A percentile compares a stretch with the other conserved stretches of the same genome.
Evolutionary conservation across 2,888 invertebrate genomes (phyloP).

Genomic region (Therioaphis trifolii): DNA sequence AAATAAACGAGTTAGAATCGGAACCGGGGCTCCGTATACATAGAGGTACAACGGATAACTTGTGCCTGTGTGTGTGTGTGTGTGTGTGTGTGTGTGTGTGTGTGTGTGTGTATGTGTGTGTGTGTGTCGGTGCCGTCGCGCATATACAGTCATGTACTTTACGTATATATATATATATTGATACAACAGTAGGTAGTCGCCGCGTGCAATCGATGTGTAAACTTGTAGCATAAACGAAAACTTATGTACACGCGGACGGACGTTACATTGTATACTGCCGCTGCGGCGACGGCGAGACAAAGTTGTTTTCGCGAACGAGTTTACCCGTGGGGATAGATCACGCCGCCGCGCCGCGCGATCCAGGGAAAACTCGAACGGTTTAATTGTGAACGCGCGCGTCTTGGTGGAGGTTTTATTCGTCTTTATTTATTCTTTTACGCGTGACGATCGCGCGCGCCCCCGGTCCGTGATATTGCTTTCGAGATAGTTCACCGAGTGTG

Average conservation of each 20-base stretch:
- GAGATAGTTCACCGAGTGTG: too few species aligned
- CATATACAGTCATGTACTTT: too few species aligned
- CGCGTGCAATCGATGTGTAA: constrained; percentile 20
- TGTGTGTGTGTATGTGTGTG: not conserved
- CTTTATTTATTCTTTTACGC: not conserved
- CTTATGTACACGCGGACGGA: not conserved
- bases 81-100: not conserved
- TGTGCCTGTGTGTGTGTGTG: too few species aligned
- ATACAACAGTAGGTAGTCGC: too few species aligned
- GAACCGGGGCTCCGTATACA: too few species aligned
- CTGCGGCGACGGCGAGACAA: too few species aligned
- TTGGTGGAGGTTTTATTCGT: too few species aligned
- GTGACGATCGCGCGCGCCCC: not conserved
- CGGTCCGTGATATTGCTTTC: too few species aligned
- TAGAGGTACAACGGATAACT: too few species aligned
- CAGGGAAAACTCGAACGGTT: constrained; percentile 17
- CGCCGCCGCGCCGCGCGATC: not conserved
- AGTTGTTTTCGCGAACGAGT: constrained; percentile 42
- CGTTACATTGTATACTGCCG: too few species aligned
- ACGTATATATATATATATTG: too few species aligned
- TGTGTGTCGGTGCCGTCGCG: not conserved
- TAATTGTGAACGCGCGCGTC: constrained; percentile 7
- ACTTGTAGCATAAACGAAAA: constrained; percentile 24
- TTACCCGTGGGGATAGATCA: constrained; percentile 5
- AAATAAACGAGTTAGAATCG: too few species aligned